Conservation (phyloP, 2,797 vertebrate genomes). For the Chaetophractus vellerosus region DNA sequence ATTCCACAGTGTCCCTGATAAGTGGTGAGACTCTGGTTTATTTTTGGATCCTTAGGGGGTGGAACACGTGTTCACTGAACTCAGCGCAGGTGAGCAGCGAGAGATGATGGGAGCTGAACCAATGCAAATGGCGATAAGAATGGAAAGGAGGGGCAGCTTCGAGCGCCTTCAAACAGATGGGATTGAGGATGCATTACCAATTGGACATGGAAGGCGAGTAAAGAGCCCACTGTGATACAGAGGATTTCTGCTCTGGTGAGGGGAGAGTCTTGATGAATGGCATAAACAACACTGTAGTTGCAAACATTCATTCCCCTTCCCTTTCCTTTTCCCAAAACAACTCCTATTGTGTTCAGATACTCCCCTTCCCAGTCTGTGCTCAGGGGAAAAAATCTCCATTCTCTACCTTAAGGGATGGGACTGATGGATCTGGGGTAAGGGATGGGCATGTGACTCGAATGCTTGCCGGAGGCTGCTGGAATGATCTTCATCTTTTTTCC, state of each 20-base stretch:
- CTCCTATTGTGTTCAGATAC: not conserved
- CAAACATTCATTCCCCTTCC: no score
- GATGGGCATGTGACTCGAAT: not conserved
- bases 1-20: rapidly evolving
- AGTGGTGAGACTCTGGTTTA: not conserved
- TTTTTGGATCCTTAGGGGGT: not conserved
- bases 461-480: not conserved
- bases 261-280: no score
- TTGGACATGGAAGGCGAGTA: no score
- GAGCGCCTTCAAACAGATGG: not conserved
- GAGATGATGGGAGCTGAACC: not conserved
- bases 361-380: not conserved
- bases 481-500: not conserved
- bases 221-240: not conserved
- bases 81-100: no score
- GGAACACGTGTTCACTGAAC: not conserved
- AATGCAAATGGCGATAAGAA: no score
- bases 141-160: not conserved
- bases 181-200: not conserved
- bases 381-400: not conserved
- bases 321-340: not conserved
- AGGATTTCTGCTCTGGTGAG: not conserved
- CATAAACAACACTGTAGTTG: not conserved
- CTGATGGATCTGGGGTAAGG: not conserved
- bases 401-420: not conserved